These are phyloP conservation scores for Cossypha niveicapilla DNA, from an alignment of 2,797 vertebrate species.

Conservation along the genomic window DNA sequence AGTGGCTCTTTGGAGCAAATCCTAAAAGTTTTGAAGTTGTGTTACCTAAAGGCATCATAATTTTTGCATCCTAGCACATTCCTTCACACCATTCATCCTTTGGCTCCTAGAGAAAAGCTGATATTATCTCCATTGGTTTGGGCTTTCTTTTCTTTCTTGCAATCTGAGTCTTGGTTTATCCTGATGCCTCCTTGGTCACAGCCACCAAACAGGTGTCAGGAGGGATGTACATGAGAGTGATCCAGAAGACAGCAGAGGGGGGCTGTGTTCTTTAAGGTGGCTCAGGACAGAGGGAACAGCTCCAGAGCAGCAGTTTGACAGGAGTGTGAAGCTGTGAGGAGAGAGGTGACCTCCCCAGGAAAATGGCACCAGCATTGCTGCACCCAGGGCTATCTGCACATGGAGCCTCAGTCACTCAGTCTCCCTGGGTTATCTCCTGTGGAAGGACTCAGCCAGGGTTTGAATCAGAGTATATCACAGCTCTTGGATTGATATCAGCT, in stretches of 20 bases:
- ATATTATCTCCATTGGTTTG: background rate
- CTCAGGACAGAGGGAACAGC: background rate
- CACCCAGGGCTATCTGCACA: fast-evolving
- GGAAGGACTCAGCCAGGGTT: background rate
- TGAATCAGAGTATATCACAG: background rate
- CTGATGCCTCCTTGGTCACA: background rate
- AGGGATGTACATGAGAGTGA: background rate
- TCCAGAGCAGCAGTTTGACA: background rate
- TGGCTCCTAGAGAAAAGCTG: background rate
- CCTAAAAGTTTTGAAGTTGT: background rate
- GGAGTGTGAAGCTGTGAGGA: background rate
- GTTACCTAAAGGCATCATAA: background rate
- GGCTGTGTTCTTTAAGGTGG: background rate
- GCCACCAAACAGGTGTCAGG: background rate
- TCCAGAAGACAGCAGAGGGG: background rate
- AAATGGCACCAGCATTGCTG: background rate
- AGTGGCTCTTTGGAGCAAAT: background rate
- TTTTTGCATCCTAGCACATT: background rate
- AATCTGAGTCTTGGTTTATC: background rate
- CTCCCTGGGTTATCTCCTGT: background rate
- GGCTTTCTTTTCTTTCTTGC: background rate
- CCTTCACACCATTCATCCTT: background rate
- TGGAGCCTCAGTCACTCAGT: background rate
- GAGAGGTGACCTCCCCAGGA: background rate
- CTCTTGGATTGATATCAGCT: background rate